These are phyloP conservation scores for Sebastes steindachneri DNA, from an alignment of 2,797 vertebrate genomes.

Conservation along the genomic window DNA sequence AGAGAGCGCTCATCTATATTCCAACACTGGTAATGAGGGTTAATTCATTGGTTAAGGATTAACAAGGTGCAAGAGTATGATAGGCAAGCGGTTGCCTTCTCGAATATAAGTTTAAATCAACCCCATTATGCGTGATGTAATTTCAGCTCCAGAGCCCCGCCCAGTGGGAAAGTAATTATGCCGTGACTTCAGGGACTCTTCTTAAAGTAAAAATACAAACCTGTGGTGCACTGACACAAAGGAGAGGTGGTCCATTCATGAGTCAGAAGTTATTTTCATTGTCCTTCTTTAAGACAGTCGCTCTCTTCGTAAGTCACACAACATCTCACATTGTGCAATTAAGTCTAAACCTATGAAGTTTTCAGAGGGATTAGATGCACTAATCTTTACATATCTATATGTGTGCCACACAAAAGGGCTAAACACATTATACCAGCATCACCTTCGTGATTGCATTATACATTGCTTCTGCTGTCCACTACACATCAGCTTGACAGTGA, in stretches of 20 bases:
- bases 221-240: background rate
- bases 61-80: constrained; percentile 97
- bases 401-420: background rate
- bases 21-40: constrained; percentile 95
- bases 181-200: constrained; percentile 44
- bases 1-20: constrained; percentile 90
- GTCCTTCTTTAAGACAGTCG: background rate
- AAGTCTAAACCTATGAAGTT: background rate
- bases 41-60: constrained; percentile 98
- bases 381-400: background rate
- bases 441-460: background rate
- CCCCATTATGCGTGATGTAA: constrained; percentile 91
- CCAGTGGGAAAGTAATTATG: constrained; percentile 81
- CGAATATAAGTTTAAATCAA: constrained; percentile 94
- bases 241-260: background rate
- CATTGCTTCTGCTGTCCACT: background rate
- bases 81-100: constrained; percentile 94
- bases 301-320: background rate
- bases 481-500: background rate
- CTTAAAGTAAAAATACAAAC: constrained; percentile 56
- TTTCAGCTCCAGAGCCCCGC: constrained; percentile 84
- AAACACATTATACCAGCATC: background rate
- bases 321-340: background rate
- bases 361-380: background rate
- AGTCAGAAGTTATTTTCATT: background rate